Evolutionary conservation across 35 echinoderm and acorn worm species (phyloP), one percentile per base, ranked within the genome.

Genomic region (Apostichopus parvimensis): DNA sequence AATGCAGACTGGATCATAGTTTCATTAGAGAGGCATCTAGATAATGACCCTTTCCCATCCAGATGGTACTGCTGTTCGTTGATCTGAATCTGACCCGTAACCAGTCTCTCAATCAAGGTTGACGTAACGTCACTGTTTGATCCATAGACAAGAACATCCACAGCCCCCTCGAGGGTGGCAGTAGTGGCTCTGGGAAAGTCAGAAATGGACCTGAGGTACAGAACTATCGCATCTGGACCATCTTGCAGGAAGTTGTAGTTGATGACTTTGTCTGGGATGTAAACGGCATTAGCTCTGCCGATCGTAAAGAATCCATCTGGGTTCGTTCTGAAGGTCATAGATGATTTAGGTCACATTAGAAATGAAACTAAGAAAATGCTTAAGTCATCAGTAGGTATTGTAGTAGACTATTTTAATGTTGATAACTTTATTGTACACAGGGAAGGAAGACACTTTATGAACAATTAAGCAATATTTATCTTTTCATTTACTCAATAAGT

Each of bases 211-310:
- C 77, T 65, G 17, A 77, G 86, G 71, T 98, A 98, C 14, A 98
- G 93, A 34, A 93, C 96, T 9, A 93, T 91, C 0, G 96, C 96
- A 92, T 98, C 96, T 53, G 96, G 96, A 15, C 96, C 96, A 66
- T 95, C 88, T 56, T 98, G 96, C 13, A 98, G 13, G 72, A 93
- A 93, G 88, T 98, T 91, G 24, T 72, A 22, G 6, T 91, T 91
- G 6, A 98, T 61, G 5, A 90, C 21, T 65, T 93, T 86, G 79
- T 98, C 79, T 54, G 94, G 93, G 15, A 23, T 20, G 20, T 91
- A 93, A 4, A 7, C 45, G 25, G 95, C 25, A 80, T 89, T 83
- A 45, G 59, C 53, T 80, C 79, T 95, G 22, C 97, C 97, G 25
- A 99, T 90, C 3, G 94, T 72, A 59, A 93, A 94, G 78, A 93